phyloP scores from a whole-genome alignment of 2,797 vertebrate genomes.

The Syngnathus rostellatus region DNA sequence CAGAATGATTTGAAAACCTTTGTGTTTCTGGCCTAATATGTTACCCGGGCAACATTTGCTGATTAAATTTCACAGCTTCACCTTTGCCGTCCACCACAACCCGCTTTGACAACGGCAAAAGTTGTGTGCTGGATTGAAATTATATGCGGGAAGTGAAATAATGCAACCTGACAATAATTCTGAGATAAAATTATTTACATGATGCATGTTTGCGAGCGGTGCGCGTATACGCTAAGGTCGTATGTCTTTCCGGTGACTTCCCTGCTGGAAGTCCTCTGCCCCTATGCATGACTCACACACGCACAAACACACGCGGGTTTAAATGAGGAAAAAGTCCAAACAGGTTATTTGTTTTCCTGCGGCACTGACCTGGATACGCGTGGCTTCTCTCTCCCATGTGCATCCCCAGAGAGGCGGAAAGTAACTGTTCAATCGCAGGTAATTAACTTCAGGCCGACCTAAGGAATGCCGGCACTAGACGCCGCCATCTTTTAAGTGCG shows the following conservation, averaged over 20 bases:
- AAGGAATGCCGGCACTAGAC: slow-evolving; percentile 54
- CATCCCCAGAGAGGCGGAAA: slow-evolving; percentile 48
- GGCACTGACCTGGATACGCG: slow-evolving; percentile 45
- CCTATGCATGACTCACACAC: neutral
- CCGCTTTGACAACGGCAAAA: neutral
- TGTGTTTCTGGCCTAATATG: too few relatives aligned
- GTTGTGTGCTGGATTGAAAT: neutral
- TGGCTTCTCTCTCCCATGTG: slow-evolving; percentile 42
- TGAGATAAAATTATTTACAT: neutral
- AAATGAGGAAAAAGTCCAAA: neutral
- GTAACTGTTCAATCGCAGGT: slow-evolving; percentile 67
- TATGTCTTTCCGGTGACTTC: neutral
- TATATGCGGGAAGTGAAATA: neutral
- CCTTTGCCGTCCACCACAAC: too few relatives aligned
- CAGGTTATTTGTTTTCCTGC: slow-evolving; percentile 12
- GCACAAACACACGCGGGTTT: neutral
- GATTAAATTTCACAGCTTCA: too few relatives aligned
- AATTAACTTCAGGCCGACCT: slow-evolving; percentile 67
- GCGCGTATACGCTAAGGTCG: neutral
- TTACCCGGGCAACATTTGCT: too few relatives aligned
- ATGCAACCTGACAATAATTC: neutral
- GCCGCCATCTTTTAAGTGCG: slow-evolving; percentile 64
- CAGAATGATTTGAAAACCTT: too few relatives aligned
- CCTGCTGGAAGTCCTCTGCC: neutral
- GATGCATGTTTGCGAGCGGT: neutral